Evolutionary conservation across 2,888 invertebrate species (phyloP).

Genomic region (Xanthia togata): DNA sequence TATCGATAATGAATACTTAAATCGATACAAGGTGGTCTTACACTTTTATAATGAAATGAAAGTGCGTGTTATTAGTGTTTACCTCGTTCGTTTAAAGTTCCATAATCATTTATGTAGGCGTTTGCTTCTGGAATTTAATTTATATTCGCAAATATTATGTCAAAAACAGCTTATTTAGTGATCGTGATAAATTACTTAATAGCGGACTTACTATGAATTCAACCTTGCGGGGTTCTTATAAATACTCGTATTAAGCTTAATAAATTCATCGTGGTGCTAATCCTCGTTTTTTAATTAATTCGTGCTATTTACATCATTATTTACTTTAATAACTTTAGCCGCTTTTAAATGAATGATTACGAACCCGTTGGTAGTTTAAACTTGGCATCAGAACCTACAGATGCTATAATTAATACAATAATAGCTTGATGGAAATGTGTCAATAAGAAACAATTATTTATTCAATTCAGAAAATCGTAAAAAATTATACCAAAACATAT

Average conservation of each 20-base stretch:
- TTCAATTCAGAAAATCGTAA: not conserved
- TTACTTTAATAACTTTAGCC: slow-evolving; percentile 35
- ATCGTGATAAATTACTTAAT: slow-evolving; percentile 62
- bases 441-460: not conserved
- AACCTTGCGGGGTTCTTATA: slow-evolving; percentile 50
- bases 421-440: not conserved
- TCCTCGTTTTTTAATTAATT: slow-evolving; percentile 45
- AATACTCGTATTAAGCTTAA: slow-evolving; percentile 52
- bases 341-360: slow-evolving; percentile 22
- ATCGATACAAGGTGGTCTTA: slow-evolving; percentile 69
- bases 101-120: slow-evolving; percentile 59
- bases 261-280: slow-evolving; percentile 53
- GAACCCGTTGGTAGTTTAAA: slow-evolving; percentile 2
- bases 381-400: not conserved
- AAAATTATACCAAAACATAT: rapidly evolving
- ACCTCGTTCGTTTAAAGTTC: slow-evolving; percentile 56
- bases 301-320: slow-evolving; percentile 55
- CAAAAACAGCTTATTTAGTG: slow-evolving; percentile 56
- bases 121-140: slow-evolving; percentile 63
- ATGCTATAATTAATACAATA: not conserved
- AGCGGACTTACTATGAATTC: slow-evolving; percentile 33
- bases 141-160: slow-evolving; percentile 56
- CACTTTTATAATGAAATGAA: slow-evolving; percentile 61
- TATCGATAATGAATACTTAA: slow-evolving; percentile 73
- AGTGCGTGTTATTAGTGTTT: slow-evolving; percentile 59